A percentile compares a stretch with the other conserved stretches of the same genome.
These are phyloP conservation scores for Stenchaetothrips biformis DNA, from an alignment of 2,888 invertebrate species.

Conservation along the genomic window DNA sequence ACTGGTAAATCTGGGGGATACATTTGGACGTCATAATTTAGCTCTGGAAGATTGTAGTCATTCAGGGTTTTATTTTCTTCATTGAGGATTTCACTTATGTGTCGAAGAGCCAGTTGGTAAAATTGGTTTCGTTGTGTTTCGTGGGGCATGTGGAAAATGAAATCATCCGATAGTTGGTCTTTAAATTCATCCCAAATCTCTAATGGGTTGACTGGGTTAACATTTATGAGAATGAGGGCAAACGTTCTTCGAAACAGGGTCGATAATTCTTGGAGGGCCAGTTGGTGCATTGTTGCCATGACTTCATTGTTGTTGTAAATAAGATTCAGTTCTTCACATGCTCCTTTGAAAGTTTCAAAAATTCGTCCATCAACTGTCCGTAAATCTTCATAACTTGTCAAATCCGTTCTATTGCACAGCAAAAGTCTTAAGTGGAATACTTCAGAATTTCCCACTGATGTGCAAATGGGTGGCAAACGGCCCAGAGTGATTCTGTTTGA, in stretches of 20 bases:
- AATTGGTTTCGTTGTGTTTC: not conserved
- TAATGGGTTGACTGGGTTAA: slow-evolving; percentile 37
- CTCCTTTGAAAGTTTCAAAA: slow-evolving; percentile 39
- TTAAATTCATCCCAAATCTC: slow-evolving; percentile 39
- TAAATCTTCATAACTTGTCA: slow-evolving; percentile 39
- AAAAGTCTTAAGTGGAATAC: slow-evolving; percentile 36
- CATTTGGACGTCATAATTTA: slow-evolving; percentile 30
- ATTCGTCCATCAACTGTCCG: slow-evolving; percentile 39
- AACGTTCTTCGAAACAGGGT: slow-evolving; percentile 41
- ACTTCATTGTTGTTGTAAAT: slow-evolving; percentile 42
- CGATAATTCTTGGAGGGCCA: slow-evolving; percentile 38
- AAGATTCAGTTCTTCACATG: slow-evolving; percentile 40
- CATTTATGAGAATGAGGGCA: slow-evolving; percentile 40
- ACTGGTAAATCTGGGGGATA: slow-evolving; percentile 22
- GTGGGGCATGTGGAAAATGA: not conserved
- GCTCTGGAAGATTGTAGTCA: slow-evolving; percentile 29
- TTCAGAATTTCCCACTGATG: not conserved
- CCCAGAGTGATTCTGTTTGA: not conserved
- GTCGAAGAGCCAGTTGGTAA: not conserved
- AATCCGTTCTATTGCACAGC: slow-evolving; percentile 37
- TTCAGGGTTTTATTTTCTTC: not conserved
- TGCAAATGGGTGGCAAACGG: not conserved
- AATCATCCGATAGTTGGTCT: slow-evolving; percentile 36
- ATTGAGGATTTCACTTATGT: not conserved
- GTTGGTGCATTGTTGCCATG: slow-evolving; percentile 38